These are phyloP conservation scores for Drosophila pullipes DNA, from an alignment of 2,888 invertebrate genomes.

Conservation along the genomic window DNA sequence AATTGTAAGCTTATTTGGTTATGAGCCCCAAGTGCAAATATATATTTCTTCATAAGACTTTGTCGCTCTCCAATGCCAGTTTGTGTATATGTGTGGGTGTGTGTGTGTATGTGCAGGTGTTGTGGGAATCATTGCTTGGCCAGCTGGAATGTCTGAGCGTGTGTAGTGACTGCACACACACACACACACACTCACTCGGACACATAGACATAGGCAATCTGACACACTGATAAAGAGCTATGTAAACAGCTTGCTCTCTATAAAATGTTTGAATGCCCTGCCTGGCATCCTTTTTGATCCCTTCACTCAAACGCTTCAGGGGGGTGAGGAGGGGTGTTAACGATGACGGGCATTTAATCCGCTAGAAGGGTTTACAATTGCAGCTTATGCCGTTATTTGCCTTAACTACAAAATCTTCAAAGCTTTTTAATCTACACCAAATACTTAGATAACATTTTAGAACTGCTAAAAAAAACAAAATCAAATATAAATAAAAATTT, in stretches of 20 bases:
- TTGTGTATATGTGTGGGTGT: conserved; percentile 21
- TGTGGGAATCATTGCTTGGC: conserved; percentile 20
- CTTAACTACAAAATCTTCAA: conserved; percentile 43
- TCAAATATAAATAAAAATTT: background rate
- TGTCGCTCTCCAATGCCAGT: conserved; percentile 1
- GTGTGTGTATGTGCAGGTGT: conserved; percentile 30
- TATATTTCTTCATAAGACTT: conserved; percentile 61
- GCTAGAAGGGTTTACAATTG: conserved; percentile 38
- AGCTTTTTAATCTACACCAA: conserved; percentile 29
- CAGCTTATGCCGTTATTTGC: conserved; percentile 25
- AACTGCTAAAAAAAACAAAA: background rate
- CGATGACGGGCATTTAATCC: conserved; percentile 47
- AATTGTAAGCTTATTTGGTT: conserved; percentile 69
- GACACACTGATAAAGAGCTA: conserved; percentile 18
- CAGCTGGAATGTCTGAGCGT: conserved; percentile 32
- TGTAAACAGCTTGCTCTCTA: conserved; percentile 53
- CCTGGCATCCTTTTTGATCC: conserved; percentile 68
- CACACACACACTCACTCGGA: conserved; percentile 20
- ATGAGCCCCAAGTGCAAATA: conserved; percentile 65
- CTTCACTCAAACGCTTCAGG: conserved; percentile 28
- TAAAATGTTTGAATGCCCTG: conserved; percentile 49
- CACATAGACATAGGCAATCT: conserved; percentile 9
- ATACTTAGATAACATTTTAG: conserved; percentile 17
- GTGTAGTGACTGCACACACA: conserved; percentile 18
- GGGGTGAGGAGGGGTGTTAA: conserved; percentile 13